phyloP scores from a whole-genome alignment of 1,140 invertebrate genomes.

The Phocides pigmalion region DNA sequence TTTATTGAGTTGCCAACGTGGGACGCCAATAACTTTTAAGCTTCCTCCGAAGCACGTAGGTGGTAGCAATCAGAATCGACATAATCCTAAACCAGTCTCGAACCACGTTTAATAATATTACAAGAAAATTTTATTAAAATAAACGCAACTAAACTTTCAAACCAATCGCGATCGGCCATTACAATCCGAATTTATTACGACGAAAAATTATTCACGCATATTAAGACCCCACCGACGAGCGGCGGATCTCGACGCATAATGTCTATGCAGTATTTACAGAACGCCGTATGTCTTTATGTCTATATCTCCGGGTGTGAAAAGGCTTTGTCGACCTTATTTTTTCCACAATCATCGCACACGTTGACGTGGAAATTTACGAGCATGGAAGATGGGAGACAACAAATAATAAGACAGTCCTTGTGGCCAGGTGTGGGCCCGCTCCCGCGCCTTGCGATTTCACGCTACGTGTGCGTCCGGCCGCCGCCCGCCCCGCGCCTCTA shows the following conservation, averaged over 20 bases:
- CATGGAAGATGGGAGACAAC: constrained; percentile 79
- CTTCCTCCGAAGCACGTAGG: constrained; percentile 56
- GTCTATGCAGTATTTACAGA: constrained; percentile 56
- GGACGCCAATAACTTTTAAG: constrained; percentile 55
- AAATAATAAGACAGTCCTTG: constrained; percentile 75
- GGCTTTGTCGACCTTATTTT: constrained; percentile 75
- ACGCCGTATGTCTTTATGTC: constrained; percentile 61
- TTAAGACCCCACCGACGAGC: constrained; percentile 61
- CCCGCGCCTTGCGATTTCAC: constrained; percentile 78
- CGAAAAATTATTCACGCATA: constrained; percentile 80
- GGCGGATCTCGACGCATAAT: constrained; percentile 51
- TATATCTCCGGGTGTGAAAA: constrained; percentile 71
- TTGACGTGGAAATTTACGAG: constrained; percentile 82
- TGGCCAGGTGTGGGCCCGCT: constrained; percentile 70
- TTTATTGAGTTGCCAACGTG: constrained; percentile 61
- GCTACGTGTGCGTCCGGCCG: constrained; percentile 73
- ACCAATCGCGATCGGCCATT: constrained; percentile 75
- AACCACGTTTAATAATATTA: constrained; percentile 47
- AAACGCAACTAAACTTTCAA: constrained; percentile 68
- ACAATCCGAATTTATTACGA: constrained; percentile 81
- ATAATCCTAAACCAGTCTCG: constrained; percentile 56
- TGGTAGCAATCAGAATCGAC: constrained; percentile 60
- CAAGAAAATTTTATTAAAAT: constrained; percentile 68
- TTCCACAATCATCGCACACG: constrained; percentile 80
- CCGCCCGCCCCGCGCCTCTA: constrained; percentile 33